phyloP scores from a whole-genome alignment of 2,888 invertebrate species.

The Eugnorisma glareosa region DNA sequence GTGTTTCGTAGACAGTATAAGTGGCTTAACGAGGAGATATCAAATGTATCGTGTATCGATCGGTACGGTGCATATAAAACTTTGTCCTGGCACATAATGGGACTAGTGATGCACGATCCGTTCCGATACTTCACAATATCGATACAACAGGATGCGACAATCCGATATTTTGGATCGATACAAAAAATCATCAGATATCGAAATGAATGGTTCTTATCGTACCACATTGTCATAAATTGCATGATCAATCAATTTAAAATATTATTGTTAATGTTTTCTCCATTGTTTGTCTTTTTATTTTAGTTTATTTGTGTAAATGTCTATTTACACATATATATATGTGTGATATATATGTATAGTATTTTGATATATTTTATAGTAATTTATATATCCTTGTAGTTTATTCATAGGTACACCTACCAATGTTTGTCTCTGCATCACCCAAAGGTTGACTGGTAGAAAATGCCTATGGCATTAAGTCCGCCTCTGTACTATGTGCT shows the following conservation, averaged over 20 bases:
- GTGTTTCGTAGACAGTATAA: conserved; percentile 55
- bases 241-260: background rate
- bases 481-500: too few species aligned
- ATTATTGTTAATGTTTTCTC: background rate
- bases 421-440: too few species aligned
- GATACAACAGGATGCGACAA: background rate
- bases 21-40: conserved; percentile 56
- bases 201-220: background rate
- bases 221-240: background rate
- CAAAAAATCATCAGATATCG: background rate
- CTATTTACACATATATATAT: too few species aligned
- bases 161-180: background rate
- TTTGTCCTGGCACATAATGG: conserved; percentile 38
- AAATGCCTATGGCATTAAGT: too few species aligned
- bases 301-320: too few species aligned
- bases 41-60: conserved; percentile 58
- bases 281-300: too few species aligned
- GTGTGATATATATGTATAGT: too few species aligned
- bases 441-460: too few species aligned
- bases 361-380: too few species aligned
- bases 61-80: conserved; percentile 29
- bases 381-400: too few species aligned
- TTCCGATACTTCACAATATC: background rate
- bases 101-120: conserved; percentile 2
- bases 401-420: too few species aligned